Percentiles rank a stretch among this genome's conserved stretches.
Evolutionary conservation across 2,797 vertebrate genomes (phyloP).

Genomic region (Microctenopoma stevenorrisi): DNA sequence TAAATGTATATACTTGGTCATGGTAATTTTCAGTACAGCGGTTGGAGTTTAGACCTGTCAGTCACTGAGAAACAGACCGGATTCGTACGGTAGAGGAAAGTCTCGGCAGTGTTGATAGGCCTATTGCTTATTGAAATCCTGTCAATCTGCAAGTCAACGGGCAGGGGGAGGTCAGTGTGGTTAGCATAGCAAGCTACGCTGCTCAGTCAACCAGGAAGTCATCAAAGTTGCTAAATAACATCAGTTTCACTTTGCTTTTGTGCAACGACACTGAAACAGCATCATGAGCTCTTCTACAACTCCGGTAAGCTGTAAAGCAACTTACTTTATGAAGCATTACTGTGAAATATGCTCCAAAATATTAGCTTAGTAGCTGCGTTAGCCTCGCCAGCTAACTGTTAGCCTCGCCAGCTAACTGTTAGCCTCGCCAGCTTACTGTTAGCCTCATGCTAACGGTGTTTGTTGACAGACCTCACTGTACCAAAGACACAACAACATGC

Average conservation of each 20-base stretch:
- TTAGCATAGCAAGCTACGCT: constrained; percentile 46
- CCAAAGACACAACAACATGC: not conserved
- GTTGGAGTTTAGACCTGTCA: constrained; percentile 15
- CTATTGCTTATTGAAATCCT: constrained; percentile 25
- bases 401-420: no score
- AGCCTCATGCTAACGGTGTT: constrained; percentile 66
- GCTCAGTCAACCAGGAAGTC: constrained; percentile 47
- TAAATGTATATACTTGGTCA: not conserved
- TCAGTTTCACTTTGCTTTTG: not conserved
- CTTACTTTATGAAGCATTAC: not conserved
- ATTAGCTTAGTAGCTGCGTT: constrained; percentile 44
- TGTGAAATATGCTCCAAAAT: not conserved
- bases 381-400: constrained; percentile 4
- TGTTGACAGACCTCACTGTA: constrained; percentile 51
- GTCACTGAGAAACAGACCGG: not conserved
- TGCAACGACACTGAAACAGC: constrained; percentile 6
- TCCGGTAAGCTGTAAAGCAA: constrained; percentile 60
- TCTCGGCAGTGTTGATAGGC: constrained; percentile 45
- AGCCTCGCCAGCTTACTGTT: constrained; percentile 18
- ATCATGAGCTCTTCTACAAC: constrained; percentile 64
- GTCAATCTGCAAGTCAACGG: constrained; percentile 40
- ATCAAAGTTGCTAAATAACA: constrained; percentile 46
- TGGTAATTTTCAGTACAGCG: not conserved
- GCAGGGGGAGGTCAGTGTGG: constrained; percentile 48
- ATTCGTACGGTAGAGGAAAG: not conserved